phyloP scores from a whole-genome alignment of 2,797 vertebrate genomes.

The Taeniopygia guttata region DNA sequence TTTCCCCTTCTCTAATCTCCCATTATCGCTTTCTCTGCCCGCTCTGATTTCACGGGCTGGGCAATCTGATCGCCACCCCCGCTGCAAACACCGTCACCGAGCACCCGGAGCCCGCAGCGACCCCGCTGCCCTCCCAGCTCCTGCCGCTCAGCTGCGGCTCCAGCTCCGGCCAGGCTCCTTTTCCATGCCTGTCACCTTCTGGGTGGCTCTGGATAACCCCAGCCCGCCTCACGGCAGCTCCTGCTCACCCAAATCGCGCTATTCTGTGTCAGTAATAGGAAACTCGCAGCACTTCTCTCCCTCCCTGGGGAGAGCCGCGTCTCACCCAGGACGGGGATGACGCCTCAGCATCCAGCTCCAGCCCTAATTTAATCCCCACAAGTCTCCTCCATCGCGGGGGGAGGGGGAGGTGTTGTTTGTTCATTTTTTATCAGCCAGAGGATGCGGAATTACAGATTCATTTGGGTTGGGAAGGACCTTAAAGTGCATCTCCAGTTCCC shows the following conservation, averaged over 20 bases:
- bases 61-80: slow-evolving; percentile 26
- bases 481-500: neutral
- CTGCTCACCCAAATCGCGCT: neutral
- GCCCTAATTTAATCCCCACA: neutral
- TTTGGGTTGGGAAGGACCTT: neutral
- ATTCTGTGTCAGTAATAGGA: slow-evolving; percentile 47
- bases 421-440: neutral
- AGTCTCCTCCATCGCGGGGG: neutral
- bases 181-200: neutral
- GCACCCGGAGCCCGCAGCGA: neutral
- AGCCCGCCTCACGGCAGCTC: neutral
- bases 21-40: neutral
- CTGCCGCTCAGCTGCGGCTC: neutral
- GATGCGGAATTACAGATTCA: neutral
- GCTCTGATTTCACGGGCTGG: neutral
- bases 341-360: neutral
- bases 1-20: neutral
- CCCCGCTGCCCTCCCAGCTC: neutral
- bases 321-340: neutral
- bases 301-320: neutral
- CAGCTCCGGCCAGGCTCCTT: neutral
- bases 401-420: rapidly evolving
- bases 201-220: neutral
- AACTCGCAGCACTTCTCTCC: neutral
- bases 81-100: neutral